These are phyloP conservation scores for Melanargia galathea DNA, from an alignment of 2,888 invertebrate genomes.

Conservation along the genomic window DNA sequence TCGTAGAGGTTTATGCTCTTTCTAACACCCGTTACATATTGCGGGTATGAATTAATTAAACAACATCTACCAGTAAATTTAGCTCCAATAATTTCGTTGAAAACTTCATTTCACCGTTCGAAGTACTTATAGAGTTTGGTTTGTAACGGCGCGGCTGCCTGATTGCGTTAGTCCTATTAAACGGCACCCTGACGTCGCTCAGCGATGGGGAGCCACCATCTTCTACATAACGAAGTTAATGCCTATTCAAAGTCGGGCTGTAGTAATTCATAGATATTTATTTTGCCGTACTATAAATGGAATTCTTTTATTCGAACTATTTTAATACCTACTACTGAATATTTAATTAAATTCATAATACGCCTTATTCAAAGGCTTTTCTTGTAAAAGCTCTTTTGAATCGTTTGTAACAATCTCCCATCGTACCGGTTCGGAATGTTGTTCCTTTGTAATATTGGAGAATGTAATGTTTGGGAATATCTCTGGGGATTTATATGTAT, in stretches of 20 bases:
- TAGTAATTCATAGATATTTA: constrained; percentile 54
- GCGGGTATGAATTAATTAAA: neutral
- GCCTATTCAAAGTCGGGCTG: constrained; percentile 62
- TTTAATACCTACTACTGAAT: constrained; percentile 1
- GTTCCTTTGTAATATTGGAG: constrained; percentile 11
- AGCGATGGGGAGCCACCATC: constrained; percentile 58
- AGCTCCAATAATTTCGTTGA: constrained; percentile 10
- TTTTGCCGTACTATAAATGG: constrained; percentile 12
- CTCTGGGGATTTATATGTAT: neutral
- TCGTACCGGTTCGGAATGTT: constrained; percentile 6
- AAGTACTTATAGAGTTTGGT: constrained; percentile 22
- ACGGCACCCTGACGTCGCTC: constrained; percentile 50
- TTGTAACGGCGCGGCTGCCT: constrained; percentile 27
- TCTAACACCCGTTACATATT: neutral
- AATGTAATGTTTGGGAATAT: constrained; percentile 10
- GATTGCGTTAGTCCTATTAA: constrained; percentile 51
- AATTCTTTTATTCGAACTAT: constrained; percentile 10
- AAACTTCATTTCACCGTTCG: constrained; percentile 14
- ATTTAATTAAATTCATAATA: constrained; percentile 12
- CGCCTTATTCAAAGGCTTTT: constrained; percentile 3
- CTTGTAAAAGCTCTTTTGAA: constrained; percentile 15
- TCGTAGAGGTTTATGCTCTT: too few species aligned
- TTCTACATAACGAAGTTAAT: constrained; percentile 66
- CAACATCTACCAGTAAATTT: neutral
- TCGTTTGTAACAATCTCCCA: constrained; percentile 10